Conservation (phyloP, 2,113 vertebrate genomes). For the Grantiella picta region DNA sequence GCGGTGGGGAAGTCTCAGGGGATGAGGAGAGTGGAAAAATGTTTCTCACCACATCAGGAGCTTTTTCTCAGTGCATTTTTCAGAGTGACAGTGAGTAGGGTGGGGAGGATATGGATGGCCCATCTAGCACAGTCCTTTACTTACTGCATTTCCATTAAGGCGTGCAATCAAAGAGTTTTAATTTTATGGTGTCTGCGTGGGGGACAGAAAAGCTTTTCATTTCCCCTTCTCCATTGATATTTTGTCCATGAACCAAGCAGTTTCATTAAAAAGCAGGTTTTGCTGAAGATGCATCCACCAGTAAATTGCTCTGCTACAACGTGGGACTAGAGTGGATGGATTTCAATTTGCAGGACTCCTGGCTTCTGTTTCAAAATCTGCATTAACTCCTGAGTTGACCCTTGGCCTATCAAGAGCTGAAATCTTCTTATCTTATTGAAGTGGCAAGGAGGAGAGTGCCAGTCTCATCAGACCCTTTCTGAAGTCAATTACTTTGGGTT, state of each 20-base stretch:
- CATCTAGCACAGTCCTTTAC: neutral
- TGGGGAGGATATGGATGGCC: neutral
- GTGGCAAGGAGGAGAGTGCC: neutral
- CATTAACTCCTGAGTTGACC: neutral
- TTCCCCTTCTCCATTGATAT: neutral
- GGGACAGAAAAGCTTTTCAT: neutral
- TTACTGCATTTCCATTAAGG: neutral
- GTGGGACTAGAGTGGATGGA: neutral
- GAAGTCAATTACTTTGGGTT: neutral
- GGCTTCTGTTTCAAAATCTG: slow-evolving; percentile 8
- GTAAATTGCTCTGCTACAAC: neutral
- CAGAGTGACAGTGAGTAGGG: neutral
- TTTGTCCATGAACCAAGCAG: neutral
- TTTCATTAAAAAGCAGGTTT: neutral
- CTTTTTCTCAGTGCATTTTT: neutral
- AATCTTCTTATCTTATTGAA: slow-evolving; percentile 2
- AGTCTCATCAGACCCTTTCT: neutral
- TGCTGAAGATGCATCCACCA: neutral
- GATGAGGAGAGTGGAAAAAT: neutral
- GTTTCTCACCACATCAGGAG: neutral
- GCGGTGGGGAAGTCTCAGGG: neutral
- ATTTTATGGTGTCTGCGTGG: neutral
- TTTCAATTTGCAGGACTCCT: neutral
- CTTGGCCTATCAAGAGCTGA: neutral
- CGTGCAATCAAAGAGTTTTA: neutral